phyloP scores from a whole-genome alignment of 2,888 invertebrate species.

The Pherbina coryleti region DNA sequence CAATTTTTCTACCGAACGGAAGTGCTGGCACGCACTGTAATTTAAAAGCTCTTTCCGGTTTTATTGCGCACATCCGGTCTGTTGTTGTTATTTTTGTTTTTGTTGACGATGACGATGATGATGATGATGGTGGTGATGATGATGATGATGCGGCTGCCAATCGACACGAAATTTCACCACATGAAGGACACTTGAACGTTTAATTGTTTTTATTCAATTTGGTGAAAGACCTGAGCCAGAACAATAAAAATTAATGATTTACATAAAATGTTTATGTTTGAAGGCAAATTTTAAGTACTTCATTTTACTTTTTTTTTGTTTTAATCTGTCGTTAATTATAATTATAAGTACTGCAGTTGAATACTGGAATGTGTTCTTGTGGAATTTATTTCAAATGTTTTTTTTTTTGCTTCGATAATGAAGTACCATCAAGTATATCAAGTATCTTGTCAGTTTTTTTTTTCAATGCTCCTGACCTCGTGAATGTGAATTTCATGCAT shows the following conservation, averaged over 20 bases:
- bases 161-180: slow-evolving; percentile 23
- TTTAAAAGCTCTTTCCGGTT: slow-evolving; percentile 20
- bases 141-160: slow-evolving; percentile 25
- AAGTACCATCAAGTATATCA: too few relatives aligned
- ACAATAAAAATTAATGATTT: background rate
- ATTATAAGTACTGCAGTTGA: background rate
- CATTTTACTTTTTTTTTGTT: background rate
- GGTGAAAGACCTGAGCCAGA: background rate
- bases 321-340: too few relatives aligned
- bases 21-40: slow-evolving; percentile 22
- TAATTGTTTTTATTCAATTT: slow-evolving; percentile 34
- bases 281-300: background rate
- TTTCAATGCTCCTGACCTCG: too few relatives aligned
- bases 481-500: too few relatives aligned
- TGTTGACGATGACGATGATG: too few relatives aligned
- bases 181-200: slow-evolving; percentile 30
- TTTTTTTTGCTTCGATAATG: background rate
- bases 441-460: too few relatives aligned
- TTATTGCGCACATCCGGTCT: background rate
- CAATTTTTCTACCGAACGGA: slow-evolving; percentile 20
- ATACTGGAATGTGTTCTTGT: background rate
- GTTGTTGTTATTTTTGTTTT: background rate
- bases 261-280: background rate
- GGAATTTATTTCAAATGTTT: background rate
- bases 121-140: background rate